These are phyloP conservation scores for Formica aserva DNA, from an alignment of 2,888 invertebrate genomes.

Conservation along the genomic window DNA sequence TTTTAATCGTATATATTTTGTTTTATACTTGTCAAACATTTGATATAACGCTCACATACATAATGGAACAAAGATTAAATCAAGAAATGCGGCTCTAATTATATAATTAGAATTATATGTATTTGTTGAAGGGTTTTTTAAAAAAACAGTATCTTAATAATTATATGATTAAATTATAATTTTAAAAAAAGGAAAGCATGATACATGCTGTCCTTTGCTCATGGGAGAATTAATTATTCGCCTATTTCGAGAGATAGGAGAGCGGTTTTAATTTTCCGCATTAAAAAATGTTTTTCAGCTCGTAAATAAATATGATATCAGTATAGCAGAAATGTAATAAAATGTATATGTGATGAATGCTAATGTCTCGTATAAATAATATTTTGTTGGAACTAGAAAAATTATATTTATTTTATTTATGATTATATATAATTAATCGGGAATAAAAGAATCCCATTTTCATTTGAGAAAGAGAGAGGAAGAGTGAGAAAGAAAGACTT, in stretches of 20 bases:
- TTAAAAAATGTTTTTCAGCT: not conserved
- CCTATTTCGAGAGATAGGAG: not conserved
- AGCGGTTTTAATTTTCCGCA: not conserved
- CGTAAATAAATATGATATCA: not conserved
- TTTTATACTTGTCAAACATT: not conserved
- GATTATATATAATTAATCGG: not conserved
- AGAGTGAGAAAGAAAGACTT: too few species aligned
- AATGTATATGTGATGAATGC: not conserved
- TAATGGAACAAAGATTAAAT: not conserved
- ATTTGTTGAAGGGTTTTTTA: not conserved
- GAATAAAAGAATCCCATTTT: not conserved
- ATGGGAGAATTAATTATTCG: not conserved
- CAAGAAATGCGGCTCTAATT: not conserved
- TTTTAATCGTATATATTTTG: not conserved
- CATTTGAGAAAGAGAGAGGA: not conserved
- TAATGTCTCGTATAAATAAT: not conserved
- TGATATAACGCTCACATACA: not conserved
- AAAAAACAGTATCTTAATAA: not conserved
- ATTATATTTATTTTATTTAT: not conserved
- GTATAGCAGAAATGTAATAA: not conserved
- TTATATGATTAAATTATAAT: not conserved
- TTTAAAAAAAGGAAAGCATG: not conserved
- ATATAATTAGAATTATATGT: not conserved
- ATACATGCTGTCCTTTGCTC: not conserved
- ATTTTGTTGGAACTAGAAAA: not conserved